Evolutionary conservation across 2,797 vertebrate genomes (phyloP), one percentile per base, ranked within the genome.

Genomic region (Craterocephalus amniculus): DNA sequence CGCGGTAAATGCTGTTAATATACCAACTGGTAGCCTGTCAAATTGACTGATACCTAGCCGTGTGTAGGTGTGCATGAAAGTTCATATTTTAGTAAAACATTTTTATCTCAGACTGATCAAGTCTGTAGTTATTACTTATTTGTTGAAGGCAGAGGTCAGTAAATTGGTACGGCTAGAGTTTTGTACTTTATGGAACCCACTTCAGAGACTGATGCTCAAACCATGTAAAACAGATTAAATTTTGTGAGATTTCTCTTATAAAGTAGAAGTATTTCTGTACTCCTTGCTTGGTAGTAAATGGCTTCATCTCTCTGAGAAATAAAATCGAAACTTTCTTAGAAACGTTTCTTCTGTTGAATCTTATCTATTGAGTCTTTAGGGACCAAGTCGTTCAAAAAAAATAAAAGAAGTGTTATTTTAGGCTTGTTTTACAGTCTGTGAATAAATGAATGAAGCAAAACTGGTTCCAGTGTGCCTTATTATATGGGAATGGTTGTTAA

Each of bases 41-140:
- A 80, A 86, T 83, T 80, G 87, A 86, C 87, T 58, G 78, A 89
- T 88, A 87, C 84, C 88, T 92, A 90, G 74, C 83, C 89, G 85
- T 93, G 87, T 85, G 85, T 91, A 91, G 86, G 87, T 90, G 83
- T 93, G 94, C 93, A 94, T 95, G 94, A 91, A 92, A 91, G 83
- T 83, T 83, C 78, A 73, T 77, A 74, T 84, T 93, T 91, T 92
- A 91, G 77, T 83, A 67, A 70, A 86, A 79, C 58, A 84, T 74
- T 75, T 81, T 76, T 66, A 80, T 81, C 75, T 89, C 24, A 71
- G 85, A 87, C 80, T 63, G 58, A 85, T 76, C 74, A 38, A 70
- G 68, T 70, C 67, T 61, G 81, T 88, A 80, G 77, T 77, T 71
- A 72, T 80, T 76, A 60, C 78, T 86, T 76, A 75, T 89, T 90